Evolutionary conservation across 2,888 invertebrate species (phyloP).

Genomic region (Leptothorax acervorum): DNA sequence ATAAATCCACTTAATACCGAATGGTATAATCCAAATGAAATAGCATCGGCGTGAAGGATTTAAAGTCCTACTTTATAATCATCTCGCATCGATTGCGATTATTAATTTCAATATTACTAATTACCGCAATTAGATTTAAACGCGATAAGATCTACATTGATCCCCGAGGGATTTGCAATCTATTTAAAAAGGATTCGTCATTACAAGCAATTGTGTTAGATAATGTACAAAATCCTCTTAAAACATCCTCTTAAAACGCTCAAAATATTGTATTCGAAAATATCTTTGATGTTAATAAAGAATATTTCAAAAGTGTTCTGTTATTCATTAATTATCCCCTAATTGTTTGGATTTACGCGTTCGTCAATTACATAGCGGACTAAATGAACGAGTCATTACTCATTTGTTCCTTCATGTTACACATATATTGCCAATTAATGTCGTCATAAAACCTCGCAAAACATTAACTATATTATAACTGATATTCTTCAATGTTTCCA

Average conservation of each 20-base stretch:
- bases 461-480: slow-evolving; percentile 14
- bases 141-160: not conserved
- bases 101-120: slow-evolving; percentile 35
- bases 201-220: not conserved
- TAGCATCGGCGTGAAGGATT: not conserved
- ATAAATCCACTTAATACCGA: slow-evolving; percentile 32
- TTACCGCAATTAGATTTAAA: slow-evolving; percentile 15
- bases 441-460: not conserved
- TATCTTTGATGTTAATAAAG: not conserved
- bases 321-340: not conserved
- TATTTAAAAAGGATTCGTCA: not conserved
- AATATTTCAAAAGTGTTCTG: not conserved
- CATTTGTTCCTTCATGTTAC: not conserved
- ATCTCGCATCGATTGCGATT: slow-evolving; percentile 9
- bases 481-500: slow-evolving; percentile 14
- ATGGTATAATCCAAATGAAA: slow-evolving; percentile 45
- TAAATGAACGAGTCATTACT: slow-evolving; percentile 18
- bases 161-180: not conserved
- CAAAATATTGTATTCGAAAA: not conserved
- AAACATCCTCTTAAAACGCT: not conserved
- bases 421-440: not conserved
- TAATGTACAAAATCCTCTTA: not conserved
- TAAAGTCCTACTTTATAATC: slow-evolving; percentile 23
- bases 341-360: not conserved
- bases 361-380: not conserved